Conservation (phyloP, 2,797 vertebrate species). For the Acanthurus leucopareius region DNA sequence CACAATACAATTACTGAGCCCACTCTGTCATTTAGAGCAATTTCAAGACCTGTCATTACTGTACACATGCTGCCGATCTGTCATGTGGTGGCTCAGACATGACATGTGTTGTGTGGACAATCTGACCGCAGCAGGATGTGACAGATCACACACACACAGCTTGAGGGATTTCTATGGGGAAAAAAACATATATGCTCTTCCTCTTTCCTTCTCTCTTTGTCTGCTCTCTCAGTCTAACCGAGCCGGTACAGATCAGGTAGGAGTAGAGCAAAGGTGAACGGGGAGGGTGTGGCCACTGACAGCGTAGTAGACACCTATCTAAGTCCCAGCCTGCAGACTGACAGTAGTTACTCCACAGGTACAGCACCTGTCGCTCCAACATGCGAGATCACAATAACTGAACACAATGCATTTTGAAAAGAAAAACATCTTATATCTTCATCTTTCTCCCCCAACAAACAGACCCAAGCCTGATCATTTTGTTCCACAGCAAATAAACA, state of each 20-base stretch:
- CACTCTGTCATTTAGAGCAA: background rate
- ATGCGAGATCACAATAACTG: too few relatives aligned
- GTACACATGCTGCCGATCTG: constrained; percentile 1
- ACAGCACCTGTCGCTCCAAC: constrained; percentile 36
- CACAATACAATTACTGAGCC: background rate
- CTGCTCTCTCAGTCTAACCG: background rate
- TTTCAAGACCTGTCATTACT: background rate
- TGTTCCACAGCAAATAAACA: background rate
- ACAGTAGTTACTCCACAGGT: background rate
- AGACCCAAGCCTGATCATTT: too few relatives aligned
- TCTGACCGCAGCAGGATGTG: constrained; percentile 26
- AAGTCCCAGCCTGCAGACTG: background rate
- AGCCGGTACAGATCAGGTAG: background rate
- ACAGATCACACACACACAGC: background rate
- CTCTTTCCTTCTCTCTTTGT: background rate
- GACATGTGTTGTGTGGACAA: background rate
- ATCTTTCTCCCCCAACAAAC: too few relatives aligned
- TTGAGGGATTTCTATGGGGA: background rate
- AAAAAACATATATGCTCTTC: background rate
- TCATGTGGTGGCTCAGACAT: constrained; percentile 6
- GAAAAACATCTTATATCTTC: too few relatives aligned
- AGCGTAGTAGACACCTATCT: background rate
- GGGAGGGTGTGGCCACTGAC: constrained; percentile 54
- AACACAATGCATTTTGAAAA: too few relatives aligned
- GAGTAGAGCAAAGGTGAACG: constrained; percentile 33